Conservation (phyloP, 2,888 invertebrate genomes). For the Cactoblastis cactorum region DNA sequence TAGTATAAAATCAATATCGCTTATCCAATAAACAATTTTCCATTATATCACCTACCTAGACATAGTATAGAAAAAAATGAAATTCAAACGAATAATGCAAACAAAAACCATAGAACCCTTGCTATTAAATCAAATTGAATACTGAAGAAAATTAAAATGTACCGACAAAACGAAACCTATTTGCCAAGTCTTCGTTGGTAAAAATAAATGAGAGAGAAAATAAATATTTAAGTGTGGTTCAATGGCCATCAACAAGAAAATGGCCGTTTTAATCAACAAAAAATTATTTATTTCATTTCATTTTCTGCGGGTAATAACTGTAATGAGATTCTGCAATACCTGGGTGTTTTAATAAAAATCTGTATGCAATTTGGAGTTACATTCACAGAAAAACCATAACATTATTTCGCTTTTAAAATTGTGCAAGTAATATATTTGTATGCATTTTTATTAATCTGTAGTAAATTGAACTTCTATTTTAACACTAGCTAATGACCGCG, state of each 20-base stretch:
- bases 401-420: not conserved
- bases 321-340: constrained; percentile 8
- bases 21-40: not conserved
- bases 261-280: constrained; percentile 7
- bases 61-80: not conserved
- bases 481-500: not conserved
- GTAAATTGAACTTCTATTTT: constrained; percentile 7
- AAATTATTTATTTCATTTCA: constrained; percentile 7
- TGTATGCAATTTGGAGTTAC: constrained; percentile 6
- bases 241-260: constrained; percentile 8
- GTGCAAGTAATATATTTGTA: constrained; percentile 10
- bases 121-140: not conserved
- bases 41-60: not conserved
- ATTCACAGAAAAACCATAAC: constrained; percentile 8
- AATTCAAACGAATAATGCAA: too few relatives aligned
- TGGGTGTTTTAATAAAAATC: constrained; percentile 1
- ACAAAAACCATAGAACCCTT: not conserved
- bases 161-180: not conserved
- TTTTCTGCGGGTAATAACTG: constrained; percentile 1
- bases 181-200: not conserved
- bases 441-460: not conserved
- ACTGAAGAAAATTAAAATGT: not conserved
- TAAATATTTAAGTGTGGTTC: constrained; percentile 3
- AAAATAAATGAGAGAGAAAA: not conserved
- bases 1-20: too few relatives aligned